Evolutionary conservation across 2,888 invertebrate species (phyloP).

Genomic region (Conomelus anceps): DNA sequence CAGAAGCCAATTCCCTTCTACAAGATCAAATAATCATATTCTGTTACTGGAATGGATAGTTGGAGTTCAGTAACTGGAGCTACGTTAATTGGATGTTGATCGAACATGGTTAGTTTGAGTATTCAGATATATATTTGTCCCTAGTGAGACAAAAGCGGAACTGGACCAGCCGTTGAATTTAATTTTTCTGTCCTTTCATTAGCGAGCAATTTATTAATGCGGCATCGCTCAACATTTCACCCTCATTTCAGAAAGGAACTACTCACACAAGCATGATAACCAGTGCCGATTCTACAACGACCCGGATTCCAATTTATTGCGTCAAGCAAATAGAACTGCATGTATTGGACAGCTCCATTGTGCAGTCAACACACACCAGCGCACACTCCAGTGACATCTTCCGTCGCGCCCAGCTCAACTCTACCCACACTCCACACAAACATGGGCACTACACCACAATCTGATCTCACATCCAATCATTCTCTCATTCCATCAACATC

Average conservation of each 20-base stretch:
- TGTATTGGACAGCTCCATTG: neutral
- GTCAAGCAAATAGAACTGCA: neutral
- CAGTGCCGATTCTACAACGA: neutral
- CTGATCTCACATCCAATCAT: neutral
- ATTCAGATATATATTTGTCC: neutral
- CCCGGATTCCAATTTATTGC: neutral
- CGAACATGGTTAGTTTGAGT: neutral
- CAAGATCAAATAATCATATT: neutral
- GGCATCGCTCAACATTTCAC: neutral
- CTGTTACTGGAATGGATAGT: too few relatives aligned
- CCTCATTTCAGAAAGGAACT: neutral
- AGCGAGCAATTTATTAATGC: neutral
- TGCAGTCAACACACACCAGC: neutral
- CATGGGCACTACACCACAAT: neutral
- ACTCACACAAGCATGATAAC: neutral
- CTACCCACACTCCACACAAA: neutral
- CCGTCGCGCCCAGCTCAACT: neutral
- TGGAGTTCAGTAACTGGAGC: neutral
- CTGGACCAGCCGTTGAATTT: neutral
- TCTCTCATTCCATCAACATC: neutral
- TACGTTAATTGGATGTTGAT: neutral
- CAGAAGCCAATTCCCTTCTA: neutral
- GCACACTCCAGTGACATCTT: neutral
- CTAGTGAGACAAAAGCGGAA: neutral
- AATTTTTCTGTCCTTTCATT: neutral